A percentile compares a stretch with the other conserved stretches of the same genome.
phyloP scores from a whole-genome alignment of 2,797 vertebrate genomes.

The Onychomys leucogaster region DNA sequence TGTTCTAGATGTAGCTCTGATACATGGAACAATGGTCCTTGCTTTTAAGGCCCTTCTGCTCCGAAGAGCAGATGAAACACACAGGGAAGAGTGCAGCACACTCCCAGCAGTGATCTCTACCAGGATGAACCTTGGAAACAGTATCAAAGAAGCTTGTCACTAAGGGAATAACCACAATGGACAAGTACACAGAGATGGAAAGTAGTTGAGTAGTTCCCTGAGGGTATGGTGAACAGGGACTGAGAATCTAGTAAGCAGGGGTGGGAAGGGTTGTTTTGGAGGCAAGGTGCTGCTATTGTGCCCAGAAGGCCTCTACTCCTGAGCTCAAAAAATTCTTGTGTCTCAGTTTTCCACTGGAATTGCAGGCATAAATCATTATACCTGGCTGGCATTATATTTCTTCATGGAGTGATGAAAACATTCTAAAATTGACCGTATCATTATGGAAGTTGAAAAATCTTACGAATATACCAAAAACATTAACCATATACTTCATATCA shows the following conservation, averaged over 20 bases:
- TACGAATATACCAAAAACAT: constrained; percentile 43
- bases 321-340: background rate
- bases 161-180: constrained; percentile 31
- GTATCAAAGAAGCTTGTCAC: constrained; percentile 44
- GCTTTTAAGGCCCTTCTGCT: background rate
- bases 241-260: background rate
- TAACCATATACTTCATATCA: constrained; percentile 36
- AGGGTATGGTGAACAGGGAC: background rate
- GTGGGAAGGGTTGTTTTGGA: background rate
- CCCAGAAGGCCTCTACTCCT: background rate
- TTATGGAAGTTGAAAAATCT: background rate
- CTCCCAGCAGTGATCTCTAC: constrained; percentile 8
- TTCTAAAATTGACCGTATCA: constrained; percentile 23
- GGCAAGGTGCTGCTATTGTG: background rate
- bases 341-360: background rate
- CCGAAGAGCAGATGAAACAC: background rate
- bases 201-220: background rate
- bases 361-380: background rate
- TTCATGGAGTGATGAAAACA: constrained; percentile 40
- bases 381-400: background rate
- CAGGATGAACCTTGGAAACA: constrained; percentile 44
- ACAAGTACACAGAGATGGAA: constrained; percentile 25
- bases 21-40: background rate
- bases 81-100: constrained; percentile 1
- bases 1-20: constrained; percentile 26